Percentiles rank a stretch among this genome's conserved stretches.
phyloP scores from a whole-genome alignment of 2,113 vertebrate species.

The Protobothrops flavoviridis region DNA sequence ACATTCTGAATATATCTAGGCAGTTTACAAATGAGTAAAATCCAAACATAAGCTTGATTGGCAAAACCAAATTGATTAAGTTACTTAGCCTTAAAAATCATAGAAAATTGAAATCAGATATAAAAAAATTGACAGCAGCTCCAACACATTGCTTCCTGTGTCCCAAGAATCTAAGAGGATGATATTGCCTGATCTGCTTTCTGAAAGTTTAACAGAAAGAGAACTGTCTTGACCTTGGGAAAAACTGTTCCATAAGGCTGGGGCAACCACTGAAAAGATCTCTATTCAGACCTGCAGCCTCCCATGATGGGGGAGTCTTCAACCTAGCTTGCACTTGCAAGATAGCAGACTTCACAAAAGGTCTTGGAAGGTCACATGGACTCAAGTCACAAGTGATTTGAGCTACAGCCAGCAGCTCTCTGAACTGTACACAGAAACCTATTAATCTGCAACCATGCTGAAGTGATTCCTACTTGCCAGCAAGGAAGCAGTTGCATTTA shows the following conservation, averaged over 20 bases:
- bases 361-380: not conserved
- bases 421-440: not conserved
- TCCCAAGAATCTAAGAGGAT: not conserved
- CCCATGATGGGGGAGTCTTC: not conserved
- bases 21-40: not conserved
- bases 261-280: not conserved
- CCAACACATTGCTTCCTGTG: not conserved
- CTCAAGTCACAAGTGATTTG: not conserved
- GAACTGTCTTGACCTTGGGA: not conserved
- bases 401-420: not conserved
- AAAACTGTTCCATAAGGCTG: not conserved
- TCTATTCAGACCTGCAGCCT: not conserved
- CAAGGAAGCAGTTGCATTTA: not conserved
- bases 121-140: not conserved
- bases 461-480: not conserved
- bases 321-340: not conserved
- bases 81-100: not conserved
- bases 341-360: not conserved
- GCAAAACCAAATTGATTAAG: not conserved
- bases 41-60: not conserved
- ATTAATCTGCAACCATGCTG: not conserved
- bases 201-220: not conserved
- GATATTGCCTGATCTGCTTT: not conserved
- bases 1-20: not conserved
- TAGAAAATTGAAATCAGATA: not conserved